Conservation (phyloP, 2,113 vertebrate genomes). For the Pomatorhinus ruficollis region DNA sequence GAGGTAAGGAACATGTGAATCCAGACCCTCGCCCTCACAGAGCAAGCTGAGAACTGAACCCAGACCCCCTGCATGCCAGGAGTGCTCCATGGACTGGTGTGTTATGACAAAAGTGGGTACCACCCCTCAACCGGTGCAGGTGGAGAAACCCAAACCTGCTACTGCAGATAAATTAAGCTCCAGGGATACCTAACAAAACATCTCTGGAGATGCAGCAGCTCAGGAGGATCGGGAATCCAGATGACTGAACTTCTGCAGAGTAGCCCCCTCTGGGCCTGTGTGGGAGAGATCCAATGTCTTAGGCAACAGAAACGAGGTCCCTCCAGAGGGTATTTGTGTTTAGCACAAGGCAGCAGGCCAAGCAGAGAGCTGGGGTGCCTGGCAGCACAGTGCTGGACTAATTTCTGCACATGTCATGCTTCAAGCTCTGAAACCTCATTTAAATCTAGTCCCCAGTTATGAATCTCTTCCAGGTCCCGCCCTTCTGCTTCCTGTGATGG, state of each 20-base stretch:
- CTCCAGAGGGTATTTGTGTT: not conserved
- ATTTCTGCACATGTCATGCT: not conserved
- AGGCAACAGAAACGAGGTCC: not conserved
- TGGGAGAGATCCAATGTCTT: not conserved
- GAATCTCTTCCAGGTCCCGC: not conserved
- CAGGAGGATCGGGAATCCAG: not conserved
- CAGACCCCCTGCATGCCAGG: not conserved
- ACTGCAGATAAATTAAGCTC: not conserved
- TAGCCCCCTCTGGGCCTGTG: not conserved
- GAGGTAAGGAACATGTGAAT: not conserved
- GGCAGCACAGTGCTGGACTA: not conserved
- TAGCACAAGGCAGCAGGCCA: not conserved
- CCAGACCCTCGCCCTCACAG: not conserved
- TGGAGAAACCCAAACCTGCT: not conserved
- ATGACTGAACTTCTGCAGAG: not conserved
- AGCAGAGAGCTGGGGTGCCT: not conserved
- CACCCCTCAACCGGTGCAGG: not conserved
- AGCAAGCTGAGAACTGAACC: not conserved
- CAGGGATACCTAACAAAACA: not conserved
- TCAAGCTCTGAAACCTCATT: not conserved
- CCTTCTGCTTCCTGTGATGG: not conserved
- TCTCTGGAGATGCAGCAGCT: not conserved
- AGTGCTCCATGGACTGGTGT: not conserved
- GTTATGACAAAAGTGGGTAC: not conserved
- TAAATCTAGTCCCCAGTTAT: not conserved